Conservation (phyloP, 2,797 vertebrate genomes). For the Melanotaenia parkinsoni region DNA sequence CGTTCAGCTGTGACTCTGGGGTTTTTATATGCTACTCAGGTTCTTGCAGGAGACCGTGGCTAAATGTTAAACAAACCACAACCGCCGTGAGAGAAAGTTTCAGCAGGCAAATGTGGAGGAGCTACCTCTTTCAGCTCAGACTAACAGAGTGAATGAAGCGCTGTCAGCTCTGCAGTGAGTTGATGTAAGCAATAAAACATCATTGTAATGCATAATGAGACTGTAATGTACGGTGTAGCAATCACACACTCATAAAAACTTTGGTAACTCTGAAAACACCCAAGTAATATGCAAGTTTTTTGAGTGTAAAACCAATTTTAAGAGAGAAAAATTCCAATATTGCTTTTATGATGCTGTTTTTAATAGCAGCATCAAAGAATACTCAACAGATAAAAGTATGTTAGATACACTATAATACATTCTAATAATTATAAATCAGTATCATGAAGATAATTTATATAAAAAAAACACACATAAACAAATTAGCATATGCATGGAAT, state of each 20-base stretch:
- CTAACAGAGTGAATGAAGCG: conserved; percentile 6
- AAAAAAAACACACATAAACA: background rate
- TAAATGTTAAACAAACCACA: conserved; percentile 37
- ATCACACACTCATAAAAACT: background rate
- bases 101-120: conserved; percentile 9
- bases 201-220: background rate
- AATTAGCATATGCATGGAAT: background rate
- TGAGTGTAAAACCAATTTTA: background rate
- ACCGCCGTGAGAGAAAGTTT: conserved; percentile 26
- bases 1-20: conserved; percentile 39
- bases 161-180: conserved; percentile 1
- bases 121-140: background rate
- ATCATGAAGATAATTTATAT: background rate
- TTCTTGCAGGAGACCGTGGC: conserved; percentile 22
- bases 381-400: background rate
- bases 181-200: background rate
- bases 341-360: background rate
- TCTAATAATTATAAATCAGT: too few relatives aligned
- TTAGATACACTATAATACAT: too few relatives aligned
- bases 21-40: conserved; percentile 34
- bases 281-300: background rate
- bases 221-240: background rate
- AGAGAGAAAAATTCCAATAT: background rate
- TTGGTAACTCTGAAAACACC: background rate
- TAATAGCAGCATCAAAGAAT: too few relatives aligned